These are phyloP conservation scores for Andrena trimmerana DNA, from an alignment of 2,888 invertebrate species.

Conservation along the genomic window DNA sequence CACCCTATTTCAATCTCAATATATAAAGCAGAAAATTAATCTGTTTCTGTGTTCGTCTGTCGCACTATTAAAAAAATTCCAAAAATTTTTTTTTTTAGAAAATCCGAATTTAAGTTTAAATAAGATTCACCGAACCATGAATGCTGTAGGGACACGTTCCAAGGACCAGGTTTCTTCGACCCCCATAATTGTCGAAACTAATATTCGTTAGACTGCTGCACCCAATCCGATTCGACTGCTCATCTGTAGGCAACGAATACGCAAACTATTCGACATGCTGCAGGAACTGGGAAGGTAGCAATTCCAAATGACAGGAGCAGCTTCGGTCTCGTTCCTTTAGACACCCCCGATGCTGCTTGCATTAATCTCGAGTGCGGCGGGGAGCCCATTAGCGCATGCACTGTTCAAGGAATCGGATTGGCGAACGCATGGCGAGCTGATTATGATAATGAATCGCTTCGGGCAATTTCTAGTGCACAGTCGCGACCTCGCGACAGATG, in stretches of 20 bases:
- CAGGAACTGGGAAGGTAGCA: not conserved
- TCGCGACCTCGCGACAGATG: conserved; percentile 55
- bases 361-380: conserved; percentile 30
- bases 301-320: conserved; percentile 17
- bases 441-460: conserved; percentile 69
- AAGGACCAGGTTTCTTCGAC: too few species aligned
- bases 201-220: not conserved
- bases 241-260: not conserved
- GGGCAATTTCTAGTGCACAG: conserved; percentile 49
- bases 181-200: conserved; percentile 2
- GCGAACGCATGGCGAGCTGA: conserved; percentile 57
- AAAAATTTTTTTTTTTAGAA: too few species aligned
- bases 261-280: conserved; percentile 19
- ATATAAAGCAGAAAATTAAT: too few species aligned
- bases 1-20: too few species aligned
- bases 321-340: conserved; percentile 3
- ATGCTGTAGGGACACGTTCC: too few species aligned
- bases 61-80: too few species aligned
- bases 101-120: too few species aligned
- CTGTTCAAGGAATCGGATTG: conserved; percentile 48
- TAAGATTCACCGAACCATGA: too few species aligned
- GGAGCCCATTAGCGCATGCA: conserved; percentile 42
- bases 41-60: too few species aligned
- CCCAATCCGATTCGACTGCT: conserved; percentile 7
- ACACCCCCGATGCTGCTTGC: not conserved